Percentiles rank a stretch among this genome's conserved stretches.
These are phyloP conservation scores for Tortricodes alternella DNA, from an alignment of 2,888 invertebrate genomes.

Conservation along the genomic window DNA sequence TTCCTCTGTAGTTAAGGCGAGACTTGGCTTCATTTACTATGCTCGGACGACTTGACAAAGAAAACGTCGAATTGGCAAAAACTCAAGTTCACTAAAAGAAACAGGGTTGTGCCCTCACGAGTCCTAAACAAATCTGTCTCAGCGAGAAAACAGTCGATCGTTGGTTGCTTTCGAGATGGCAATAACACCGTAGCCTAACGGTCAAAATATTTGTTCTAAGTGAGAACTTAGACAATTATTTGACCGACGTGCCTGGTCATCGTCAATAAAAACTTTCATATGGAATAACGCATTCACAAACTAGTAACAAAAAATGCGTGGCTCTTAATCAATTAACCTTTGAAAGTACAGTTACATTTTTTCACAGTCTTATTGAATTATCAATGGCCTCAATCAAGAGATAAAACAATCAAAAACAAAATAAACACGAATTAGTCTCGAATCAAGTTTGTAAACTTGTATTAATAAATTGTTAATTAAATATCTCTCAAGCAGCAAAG, in stretches of 20 bases:
- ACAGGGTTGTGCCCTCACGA: too few species aligned
- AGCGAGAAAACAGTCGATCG: not conserved
- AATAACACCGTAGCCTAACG: not conserved
- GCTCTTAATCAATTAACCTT: slow-evolving; percentile 23
- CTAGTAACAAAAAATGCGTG: slow-evolving; percentile 8
- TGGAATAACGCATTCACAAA: slow-evolving; percentile 2
- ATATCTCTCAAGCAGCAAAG: slow-evolving; percentile 21
- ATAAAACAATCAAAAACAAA: slow-evolving; percentile 17
- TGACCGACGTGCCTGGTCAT: not conserved
- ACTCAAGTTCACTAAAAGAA: too few species aligned
- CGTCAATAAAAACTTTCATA: not conserved
- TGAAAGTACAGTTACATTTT: slow-evolving; percentile 17
- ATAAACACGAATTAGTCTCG: slow-evolving; percentile 13
- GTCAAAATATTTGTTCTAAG: not conserved
- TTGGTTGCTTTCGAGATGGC: not conserved
- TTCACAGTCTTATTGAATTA: slow-evolving; percentile 26
- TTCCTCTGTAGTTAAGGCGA: too few species aligned
- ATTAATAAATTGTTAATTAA: slow-evolving; percentile 25
- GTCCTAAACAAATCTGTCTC: too few species aligned
- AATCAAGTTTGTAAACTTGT: slow-evolving; percentile 25
- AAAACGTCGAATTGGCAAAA: too few species aligned
- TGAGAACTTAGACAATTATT: not conserved
- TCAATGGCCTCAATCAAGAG: slow-evolving; percentile 21
- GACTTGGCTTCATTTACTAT: too few species aligned
- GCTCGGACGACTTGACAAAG: too few species aligned